A percentile compares a stretch with the other conserved stretches of the same genome.
Conservation (phyloP, 2,113 vertebrate species). For the Trichechus manatus region DNA sequence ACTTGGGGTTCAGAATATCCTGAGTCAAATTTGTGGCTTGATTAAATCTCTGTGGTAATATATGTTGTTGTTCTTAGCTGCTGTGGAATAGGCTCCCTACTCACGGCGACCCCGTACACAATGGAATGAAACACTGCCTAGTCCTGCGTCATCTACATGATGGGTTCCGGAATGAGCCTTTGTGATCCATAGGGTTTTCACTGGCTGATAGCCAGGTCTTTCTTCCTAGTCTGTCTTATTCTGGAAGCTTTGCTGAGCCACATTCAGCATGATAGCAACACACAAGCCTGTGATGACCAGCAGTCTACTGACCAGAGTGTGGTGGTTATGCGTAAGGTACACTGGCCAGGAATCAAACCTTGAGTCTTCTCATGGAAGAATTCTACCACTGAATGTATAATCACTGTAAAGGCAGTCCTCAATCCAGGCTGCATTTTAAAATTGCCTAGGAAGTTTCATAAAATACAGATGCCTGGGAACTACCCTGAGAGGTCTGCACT, state of each 20-base stretch:
- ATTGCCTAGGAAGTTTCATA: not conserved
- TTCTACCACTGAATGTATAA: not conserved
- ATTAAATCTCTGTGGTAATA: not conserved
- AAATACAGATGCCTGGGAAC: not conserved
- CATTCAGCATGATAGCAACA: not conserved
- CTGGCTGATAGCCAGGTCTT: not conserved
- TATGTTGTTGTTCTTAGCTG: not conserved
- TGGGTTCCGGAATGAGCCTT: not conserved
- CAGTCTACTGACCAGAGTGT: not conserved
- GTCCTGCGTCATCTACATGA: not conserved
- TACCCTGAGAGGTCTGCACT: not conserved
- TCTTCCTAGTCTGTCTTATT: not conserved
- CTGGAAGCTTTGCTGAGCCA: not conserved
- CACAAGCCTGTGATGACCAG: not conserved
- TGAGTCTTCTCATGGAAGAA: not conserved
- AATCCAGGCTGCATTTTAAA: not conserved
- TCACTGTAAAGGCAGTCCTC: not conserved
- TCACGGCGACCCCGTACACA: not conserved
- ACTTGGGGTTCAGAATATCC: not conserved
- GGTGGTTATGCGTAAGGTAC: not conserved
- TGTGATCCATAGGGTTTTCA: not conserved
- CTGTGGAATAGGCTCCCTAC: not conserved
- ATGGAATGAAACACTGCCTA: not conserved
- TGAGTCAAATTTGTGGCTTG: not conserved
- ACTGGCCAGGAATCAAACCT: not conserved